A percentile compares a stretch with the other conserved stretches of the same genome.
Evolutionary conservation across 1,140 invertebrate species (phyloP).

Genomic region (Hyles euphorbiae): DNA sequence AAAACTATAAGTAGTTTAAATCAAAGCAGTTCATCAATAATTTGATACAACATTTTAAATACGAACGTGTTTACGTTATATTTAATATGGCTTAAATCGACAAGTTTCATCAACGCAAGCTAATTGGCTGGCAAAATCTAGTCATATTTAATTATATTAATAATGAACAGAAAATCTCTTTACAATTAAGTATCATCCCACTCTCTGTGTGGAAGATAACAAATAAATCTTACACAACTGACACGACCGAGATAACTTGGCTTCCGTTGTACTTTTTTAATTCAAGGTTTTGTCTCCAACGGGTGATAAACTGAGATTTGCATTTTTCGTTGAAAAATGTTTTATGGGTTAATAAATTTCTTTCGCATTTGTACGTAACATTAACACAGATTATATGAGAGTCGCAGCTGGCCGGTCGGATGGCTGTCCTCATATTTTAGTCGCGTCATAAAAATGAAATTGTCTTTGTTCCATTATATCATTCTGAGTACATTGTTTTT

Average conservation of each 20-base stretch:
- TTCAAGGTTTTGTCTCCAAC: too few relatives aligned
- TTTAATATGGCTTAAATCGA: too few relatives aligned
- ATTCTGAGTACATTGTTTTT: background rate
- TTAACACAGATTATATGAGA: constrained; percentile 9
- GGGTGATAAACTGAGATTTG: background rate
- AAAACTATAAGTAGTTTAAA: too few relatives aligned
- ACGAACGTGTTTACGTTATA: too few relatives aligned
- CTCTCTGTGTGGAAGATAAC: background rate
- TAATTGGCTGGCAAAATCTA: too few relatives aligned
- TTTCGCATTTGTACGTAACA: constrained; percentile 4
- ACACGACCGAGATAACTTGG: background rate
- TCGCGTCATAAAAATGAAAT: constrained; percentile 15
- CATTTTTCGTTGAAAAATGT: background rate
- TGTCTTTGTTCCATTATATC: constrained; percentile 7
- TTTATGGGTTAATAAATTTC: constrained; percentile 6
- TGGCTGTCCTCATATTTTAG: constrained; percentile 12
- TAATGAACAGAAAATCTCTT: too few relatives aligned
- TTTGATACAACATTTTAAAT: too few relatives aligned
- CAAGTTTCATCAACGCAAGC: too few relatives aligned
- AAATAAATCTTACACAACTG: background rate
- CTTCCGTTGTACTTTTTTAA: background rate
- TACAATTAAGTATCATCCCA: background rate
- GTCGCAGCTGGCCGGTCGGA: constrained; percentile 10
- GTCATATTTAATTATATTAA: too few relatives aligned
- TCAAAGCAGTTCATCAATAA: too few relatives aligned